Evolutionary conservation across 2,113 vertebrate species (phyloP).

Genomic region (Mirounga angustirostris): DNA sequence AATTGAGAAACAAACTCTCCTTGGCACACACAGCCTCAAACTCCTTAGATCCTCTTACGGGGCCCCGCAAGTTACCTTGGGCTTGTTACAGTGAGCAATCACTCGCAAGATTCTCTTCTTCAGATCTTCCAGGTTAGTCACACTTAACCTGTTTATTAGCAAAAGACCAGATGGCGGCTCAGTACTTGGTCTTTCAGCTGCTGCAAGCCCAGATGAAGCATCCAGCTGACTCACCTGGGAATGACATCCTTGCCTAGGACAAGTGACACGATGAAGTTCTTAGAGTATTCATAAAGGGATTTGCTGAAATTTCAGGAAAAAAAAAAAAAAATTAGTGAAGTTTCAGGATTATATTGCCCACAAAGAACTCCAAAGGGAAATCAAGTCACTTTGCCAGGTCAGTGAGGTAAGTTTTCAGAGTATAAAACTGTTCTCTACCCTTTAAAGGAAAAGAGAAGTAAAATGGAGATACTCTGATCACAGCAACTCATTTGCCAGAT

Average conservation of each 20-base stretch:
- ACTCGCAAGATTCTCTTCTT: slow-evolving; percentile 95
- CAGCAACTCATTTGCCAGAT: not conserved
- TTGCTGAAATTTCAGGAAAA: slow-evolving; percentile 88
- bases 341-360: not conserved
- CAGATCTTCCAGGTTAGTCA: slow-evolving; percentile 97
- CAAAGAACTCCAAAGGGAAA: not conserved
- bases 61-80: slow-evolving; percentile 90
- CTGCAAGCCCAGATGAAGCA: not conserved
- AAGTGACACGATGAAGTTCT: slow-evolving; percentile 94
- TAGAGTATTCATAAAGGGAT: slow-evolving; percentile 94
- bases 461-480: no score
- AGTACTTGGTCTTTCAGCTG: rapidly evolving
- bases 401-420: not conserved
- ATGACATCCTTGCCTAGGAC: slow-evolving; percentile 97
- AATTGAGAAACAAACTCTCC: not conserved
- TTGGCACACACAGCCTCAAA: rapidly evolving
- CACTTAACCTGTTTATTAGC: slow-evolving; percentile 91
- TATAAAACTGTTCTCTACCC: not conserved
- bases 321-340: not conserved
- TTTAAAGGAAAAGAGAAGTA: not conserved
- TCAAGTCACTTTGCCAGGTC: not conserved
- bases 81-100: slow-evolving; percentile 95
- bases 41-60: not conserved
- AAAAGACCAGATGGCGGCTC: not conserved
- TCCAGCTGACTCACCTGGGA: slow-evolving; percentile 90